A percentile compares a stretch with the other conserved stretches of the same genome.
Conservation (phyloP, 2,888 invertebrate genomes). For the Brachyopa scutellaris region DNA sequence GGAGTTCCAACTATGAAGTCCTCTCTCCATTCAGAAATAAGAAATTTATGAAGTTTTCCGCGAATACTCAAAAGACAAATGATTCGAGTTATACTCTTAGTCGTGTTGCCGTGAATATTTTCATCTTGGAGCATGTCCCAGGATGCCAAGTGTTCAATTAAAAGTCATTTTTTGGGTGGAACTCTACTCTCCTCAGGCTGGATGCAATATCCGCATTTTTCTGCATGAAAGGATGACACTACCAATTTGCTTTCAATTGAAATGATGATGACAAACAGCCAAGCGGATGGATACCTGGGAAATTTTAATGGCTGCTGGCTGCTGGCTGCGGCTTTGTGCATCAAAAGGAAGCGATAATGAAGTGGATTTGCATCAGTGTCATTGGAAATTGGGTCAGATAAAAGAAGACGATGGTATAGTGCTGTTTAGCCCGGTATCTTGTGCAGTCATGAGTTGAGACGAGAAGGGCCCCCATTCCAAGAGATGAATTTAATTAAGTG, state of each 20-base stretch:
- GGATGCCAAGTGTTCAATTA: conserved; percentile 55
- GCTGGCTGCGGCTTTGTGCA: conserved; percentile 45
- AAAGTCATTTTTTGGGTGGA: conserved; percentile 7
- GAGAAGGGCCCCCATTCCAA: conserved; percentile 22
- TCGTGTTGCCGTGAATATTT: background rate
- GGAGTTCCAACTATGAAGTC: background rate
- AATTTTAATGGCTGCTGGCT: conserved; percentile 45
- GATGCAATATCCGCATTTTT: conserved; percentile 67
- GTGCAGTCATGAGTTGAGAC: conserved; percentile 24
- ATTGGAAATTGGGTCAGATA: conserved; percentile 65
- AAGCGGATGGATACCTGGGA: conserved; percentile 15
- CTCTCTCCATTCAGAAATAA: conserved; percentile 44
- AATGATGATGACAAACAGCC: conserved; percentile 47
- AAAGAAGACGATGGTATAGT: conserved; percentile 52
- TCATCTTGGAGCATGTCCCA: background rate
- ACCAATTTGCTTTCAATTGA: conserved; percentile 66
- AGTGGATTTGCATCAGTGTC: conserved; percentile 70
- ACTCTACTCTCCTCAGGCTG: too few relatives aligned
- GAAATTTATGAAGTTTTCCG: conserved; percentile 61
- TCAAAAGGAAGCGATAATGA: conserved; percentile 71
- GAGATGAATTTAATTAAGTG: conserved; percentile 67
- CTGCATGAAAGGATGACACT: conserved; percentile 59
- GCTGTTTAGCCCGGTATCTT: conserved; percentile 22
- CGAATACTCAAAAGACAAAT: conserved; percentile 45
- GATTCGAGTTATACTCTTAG: conserved; percentile 17